Conservation (phyloP, 2,797 vertebrate species). For the Pipistrellus kuhlii region DNA sequence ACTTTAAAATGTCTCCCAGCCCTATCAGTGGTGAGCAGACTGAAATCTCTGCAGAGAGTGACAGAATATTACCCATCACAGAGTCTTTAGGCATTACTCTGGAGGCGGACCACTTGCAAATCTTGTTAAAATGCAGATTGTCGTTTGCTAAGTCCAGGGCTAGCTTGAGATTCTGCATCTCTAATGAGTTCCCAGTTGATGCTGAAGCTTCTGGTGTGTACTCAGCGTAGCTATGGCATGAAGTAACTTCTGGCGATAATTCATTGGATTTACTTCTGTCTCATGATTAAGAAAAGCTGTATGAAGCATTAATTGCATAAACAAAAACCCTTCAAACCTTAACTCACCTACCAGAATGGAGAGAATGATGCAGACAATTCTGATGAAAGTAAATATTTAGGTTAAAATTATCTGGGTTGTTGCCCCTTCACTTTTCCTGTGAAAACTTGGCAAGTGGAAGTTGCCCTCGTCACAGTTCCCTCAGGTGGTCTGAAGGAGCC, state of each 20-base stretch:
- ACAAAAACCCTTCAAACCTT: slow-evolving; percentile 46
- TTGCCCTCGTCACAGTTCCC: not conserved
- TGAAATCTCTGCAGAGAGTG: not conserved
- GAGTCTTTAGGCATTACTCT: not conserved
- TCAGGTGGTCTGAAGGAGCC: not conserved
- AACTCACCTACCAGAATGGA: not conserved
- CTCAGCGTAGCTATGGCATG: not conserved
- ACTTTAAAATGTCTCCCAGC: not conserved
- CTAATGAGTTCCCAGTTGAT: not conserved
- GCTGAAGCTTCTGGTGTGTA: not conserved
- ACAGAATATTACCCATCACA: not conserved
- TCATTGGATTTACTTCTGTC: not conserved
- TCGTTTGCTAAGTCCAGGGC: not conserved
- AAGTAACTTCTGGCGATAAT: slow-evolving; percentile 17
- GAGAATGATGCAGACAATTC: not conserved
- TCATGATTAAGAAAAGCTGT: not conserved
- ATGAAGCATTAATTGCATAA: slow-evolving; percentile 35
- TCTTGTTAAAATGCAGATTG: slow-evolving; percentile 47
- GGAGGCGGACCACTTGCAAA: not conserved
- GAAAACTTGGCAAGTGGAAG: not conserved
- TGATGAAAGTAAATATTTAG: slow-evolving; percentile 24
- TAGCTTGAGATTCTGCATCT: slow-evolving; percentile 29
- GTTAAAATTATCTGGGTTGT: not conserved
- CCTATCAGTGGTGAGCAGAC: not conserved
- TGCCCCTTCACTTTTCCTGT: not conserved